Conservation (phyloP, 2,113 vertebrate species). For the Notothenia coriiceps region DNA sequence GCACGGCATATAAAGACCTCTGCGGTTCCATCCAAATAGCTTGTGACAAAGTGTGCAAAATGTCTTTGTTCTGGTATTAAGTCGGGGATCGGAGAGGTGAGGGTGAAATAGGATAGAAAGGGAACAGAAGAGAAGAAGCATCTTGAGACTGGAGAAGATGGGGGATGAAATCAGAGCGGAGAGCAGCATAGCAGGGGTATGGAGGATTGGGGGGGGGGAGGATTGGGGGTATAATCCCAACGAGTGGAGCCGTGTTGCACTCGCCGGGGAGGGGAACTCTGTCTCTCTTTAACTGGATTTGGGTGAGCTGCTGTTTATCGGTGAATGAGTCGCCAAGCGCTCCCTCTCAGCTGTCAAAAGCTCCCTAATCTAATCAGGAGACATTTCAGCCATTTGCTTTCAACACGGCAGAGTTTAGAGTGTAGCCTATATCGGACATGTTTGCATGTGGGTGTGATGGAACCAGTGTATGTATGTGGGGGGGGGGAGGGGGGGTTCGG, state of each 20-base stretch:
- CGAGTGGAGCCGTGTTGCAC: slow-evolving; percentile 65
- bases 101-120: slow-evolving; percentile 61
- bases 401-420: slow-evolving; percentile 52
- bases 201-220: slow-evolving; percentile 21
- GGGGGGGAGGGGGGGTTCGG: slow-evolving; percentile 44
- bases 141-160: slow-evolving; percentile 52
- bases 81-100: slow-evolving; percentile 57
- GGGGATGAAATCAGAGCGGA: slow-evolving; percentile 50
- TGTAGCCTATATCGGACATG: slow-evolving; percentile 35
- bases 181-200: slow-evolving; percentile 30
- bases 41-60: slow-evolving; percentile 77
- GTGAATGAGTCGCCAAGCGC: slow-evolving; percentile 65
- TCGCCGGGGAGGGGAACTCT: slow-evolving; percentile 77
- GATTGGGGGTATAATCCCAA: slow-evolving; percentile 67
- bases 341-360: slow-evolving; percentile 75
- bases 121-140: slow-evolving; percentile 18
- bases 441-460: slow-evolving; percentile 10
- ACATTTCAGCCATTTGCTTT: slow-evolving; percentile 70
- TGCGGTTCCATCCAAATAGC: slow-evolving; percentile 61
- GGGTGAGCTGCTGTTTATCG: slow-evolving; percentile 79
- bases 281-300: slow-evolving; percentile 83
- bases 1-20: slow-evolving; percentile 67
- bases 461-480: slow-evolving; percentile 11
- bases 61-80: slow-evolving; percentile 75
- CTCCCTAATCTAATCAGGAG: slow-evolving; percentile 80